Base-by-base conservation (phyloP, 2,113 vertebrate species). In the Sula dactylatra region DNA sequence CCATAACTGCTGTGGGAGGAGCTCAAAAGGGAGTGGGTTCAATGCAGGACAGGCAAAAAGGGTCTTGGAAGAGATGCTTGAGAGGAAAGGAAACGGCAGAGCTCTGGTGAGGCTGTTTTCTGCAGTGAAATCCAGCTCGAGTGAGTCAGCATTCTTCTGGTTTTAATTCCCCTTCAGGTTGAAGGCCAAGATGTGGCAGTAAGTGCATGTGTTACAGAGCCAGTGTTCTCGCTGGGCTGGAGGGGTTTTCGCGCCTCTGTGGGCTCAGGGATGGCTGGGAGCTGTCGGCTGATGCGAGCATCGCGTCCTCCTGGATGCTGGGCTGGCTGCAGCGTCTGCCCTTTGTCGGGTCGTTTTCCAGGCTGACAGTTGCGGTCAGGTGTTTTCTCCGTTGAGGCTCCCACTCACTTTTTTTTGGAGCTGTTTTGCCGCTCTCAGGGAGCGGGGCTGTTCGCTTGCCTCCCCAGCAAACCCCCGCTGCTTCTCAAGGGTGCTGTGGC, bases 1-100 rank as follows among this genome's bases (percentile, higher is more conserved):
- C 86, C 0, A 0, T 3, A 7, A 22, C 4, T 11, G 27, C 67
- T 3, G 0, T 1, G n/a, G 65, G 45, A 81, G 49, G 27, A 45
- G 62, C 56, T 61, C 0, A 0, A 10, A 38, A 59, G 34, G n/a
- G 54, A 79, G 29, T 0, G 31, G 24, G 76, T 29, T 91, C 61
- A 36, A 15, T 2, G 88, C 79, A 42, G 83, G 64, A 26, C 61
- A 54, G 88, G 77, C 81, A 56, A 29, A 9, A 71, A 38, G 50
- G 66, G 11, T 21, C 16, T 67, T 44, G 85, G 85, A 34, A n/a
- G 54, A 11, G 89, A n/a, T 74, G 79, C 88, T 85, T 0, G 16
- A 13, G 94, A 47, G 87, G 80, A n/a, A 34, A 26, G 88, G 67
- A 56, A 52, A 36, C 21, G 67, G 80, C 92, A 88, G 55, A 52